Conservation (phyloP, 1,140 invertebrate genomes). For the Zophobas atratus region DNA sequence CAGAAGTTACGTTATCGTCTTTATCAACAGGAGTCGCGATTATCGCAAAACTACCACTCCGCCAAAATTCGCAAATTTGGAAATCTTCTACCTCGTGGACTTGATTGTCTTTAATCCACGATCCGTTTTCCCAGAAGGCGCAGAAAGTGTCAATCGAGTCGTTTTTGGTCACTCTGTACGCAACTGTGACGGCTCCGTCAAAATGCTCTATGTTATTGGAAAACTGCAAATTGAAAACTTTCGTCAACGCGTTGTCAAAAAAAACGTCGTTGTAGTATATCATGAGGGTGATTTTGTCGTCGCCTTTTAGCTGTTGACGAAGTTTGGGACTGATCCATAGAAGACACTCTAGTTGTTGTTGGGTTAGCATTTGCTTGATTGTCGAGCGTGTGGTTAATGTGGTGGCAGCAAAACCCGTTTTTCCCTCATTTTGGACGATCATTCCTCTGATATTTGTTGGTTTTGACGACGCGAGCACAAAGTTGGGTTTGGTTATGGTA, state of each 20-base stretch:
- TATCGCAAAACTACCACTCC: slow-evolving; percentile 45
- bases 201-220: too few relatives aligned
- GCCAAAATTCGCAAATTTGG: slow-evolving; percentile 61
- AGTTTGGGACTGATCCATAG: background rate
- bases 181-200: background rate
- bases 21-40: background rate
- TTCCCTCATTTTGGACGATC: background rate
- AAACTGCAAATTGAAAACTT: background rate
- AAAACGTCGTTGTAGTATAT: background rate
- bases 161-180: too few relatives aligned
- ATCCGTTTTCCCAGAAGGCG: background rate
- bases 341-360: background rate
- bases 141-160: too few relatives aligned
- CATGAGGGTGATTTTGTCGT: background rate
- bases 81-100: background rate
- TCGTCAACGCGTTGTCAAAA: background rate
- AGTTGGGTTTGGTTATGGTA: background rate
- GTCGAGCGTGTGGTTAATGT: background rate
- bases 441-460: background rate
- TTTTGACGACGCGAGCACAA: background rate
- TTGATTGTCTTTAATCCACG: background rate
- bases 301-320: background rate
- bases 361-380: background rate
- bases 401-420: background rate
- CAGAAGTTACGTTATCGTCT: slow-evolving; percentile 51